Base-by-base conservation (phyloP, 2,797 vertebrate genomes). In the Takifugu rubripes region DNA sequence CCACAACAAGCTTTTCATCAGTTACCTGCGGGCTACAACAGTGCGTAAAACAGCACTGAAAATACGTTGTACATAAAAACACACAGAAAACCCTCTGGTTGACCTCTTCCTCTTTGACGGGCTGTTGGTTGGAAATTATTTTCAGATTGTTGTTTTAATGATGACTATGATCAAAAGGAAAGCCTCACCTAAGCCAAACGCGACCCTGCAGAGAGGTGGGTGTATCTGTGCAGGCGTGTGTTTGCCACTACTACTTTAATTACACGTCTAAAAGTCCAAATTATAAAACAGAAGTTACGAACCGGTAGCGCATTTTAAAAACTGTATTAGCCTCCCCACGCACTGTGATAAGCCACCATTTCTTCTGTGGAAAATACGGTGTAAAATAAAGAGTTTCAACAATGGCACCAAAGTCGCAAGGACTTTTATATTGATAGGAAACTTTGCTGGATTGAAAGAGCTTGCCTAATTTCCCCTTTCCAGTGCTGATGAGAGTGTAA, bases 81-180 rank as follows among this genome's bases (percentile, higher is more conserved):
- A 66, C 54, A 59, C 5, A 72, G 6, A 46, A 14, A 59, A n/a
- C 27, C 50, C 53, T 53, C 15, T 60, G 65, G 56, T 55, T 46
- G 25, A 54, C 31, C 52, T 27, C 3, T 21, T 27, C 48, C 40
- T 46, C 59, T 57, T 75, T 73, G 44, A 46, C 59, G 17, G 61
- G 52, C 25, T 67, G 45, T 52, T 49, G 25, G 36, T 16, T 56
- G 24, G 72, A 67, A 59, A 64, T 26, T 6, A 21, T 59, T 69
- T 52, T 52, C 25, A 44, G 25, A 48, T 26, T 65, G 57, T 61
- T 70, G 64, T 54, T 71, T 75, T 77, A 84, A 75, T 75, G 76
- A 82, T 67, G 78, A 76, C 64, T 70, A 74, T 84, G 87, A 91
- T 88, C 84, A 88, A 90, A 88, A 85, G 82, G 84, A 88, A 79